Base-by-base conservation (phyloP, 2,888 invertebrate species). In the Sepiola atlantica region DNA sequence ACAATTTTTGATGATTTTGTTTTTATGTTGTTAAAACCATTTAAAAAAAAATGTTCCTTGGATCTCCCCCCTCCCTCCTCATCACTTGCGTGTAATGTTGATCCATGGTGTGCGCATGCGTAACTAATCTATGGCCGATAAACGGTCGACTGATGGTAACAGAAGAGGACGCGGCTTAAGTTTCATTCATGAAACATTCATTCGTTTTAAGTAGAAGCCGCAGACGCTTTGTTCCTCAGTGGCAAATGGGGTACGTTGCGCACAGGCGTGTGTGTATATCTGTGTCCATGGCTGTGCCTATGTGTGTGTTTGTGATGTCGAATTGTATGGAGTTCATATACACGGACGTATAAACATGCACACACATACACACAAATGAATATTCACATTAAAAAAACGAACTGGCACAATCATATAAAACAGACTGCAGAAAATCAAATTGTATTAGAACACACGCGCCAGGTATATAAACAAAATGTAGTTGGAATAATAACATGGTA, bases 71-170 rank as follows among this genome's bases (percentile, higher is more conserved):
- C 32, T 77, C 10, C n/a, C 32, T 77, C 10, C n/a, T n/a, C 16
- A 16, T 12, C n/a, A 16, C 32, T n/a, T 61, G 77, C 32, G n/a
- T 77, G 77, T 77, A 77, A 77, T 77, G 77, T 77, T 77, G 77
- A 77, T 77, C 77, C 77, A 16, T 77, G 16, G 77, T n/a, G 77
- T 77, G 77, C 77, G 77, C 77, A 77, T 77, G n/a, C 77, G 77
- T 77, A n/a, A 77, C 77, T 77, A 77, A 77, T 77, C 77, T 77
- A 77, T n/a, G 77, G 77, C 77, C 77, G 77, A n/a, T 77, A 77
- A 77, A 77, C 77, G 77, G 77, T 77, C 77, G n/a, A 77, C 77
- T 77, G 77, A 28, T n/a, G n/a, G n/a, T n/a, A 77, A n/a, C 77
- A 77, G 77, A 77, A n/a, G n/a, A n/a, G n/a, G n/a, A 77, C n/a